phyloP scores from a whole-genome alignment of 2,113 vertebrate species.

The Macrotis lagotis region DNA sequence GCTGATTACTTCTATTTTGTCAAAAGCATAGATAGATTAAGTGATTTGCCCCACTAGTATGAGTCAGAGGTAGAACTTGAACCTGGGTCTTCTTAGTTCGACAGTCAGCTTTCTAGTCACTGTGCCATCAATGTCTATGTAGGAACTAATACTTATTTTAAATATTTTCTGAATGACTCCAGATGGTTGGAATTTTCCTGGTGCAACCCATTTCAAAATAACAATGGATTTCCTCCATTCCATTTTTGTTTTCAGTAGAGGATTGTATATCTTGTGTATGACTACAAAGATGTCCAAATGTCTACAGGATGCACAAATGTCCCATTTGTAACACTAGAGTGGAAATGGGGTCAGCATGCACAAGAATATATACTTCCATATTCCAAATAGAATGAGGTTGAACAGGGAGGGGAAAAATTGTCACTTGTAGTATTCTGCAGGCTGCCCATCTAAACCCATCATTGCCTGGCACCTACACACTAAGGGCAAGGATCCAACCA shows the following conservation, averaged over 20 bases:
- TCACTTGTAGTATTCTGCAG: slow-evolving; percentile 87
- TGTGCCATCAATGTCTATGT: slow-evolving; percentile 5
- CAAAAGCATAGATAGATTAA: neutral
- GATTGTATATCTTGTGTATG: neutral
- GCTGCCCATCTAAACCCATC: slow-evolving; percentile 90
- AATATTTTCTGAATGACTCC: slow-evolving; percentile 65
- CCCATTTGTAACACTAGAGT: slow-evolving; percentile 76
- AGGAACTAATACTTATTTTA: neutral
- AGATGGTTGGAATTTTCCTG: slow-evolving; percentile 65
- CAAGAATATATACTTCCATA: slow-evolving; percentile 77
- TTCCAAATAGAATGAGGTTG: slow-evolving; percentile 73
- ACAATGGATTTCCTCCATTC: neutral
- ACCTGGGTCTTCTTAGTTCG: slow-evolving; percentile 13
- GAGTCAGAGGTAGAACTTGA: neutral
- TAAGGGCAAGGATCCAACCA: slow-evolving; percentile 90
- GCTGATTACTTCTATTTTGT: neutral
- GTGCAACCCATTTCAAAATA: slow-evolving; percentile 25
- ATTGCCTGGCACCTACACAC: slow-evolving; percentile 89
- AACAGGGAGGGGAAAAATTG: slow-evolving; percentile 76
- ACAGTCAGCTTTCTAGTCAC: slow-evolving; percentile 38
- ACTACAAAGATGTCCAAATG: fast-evolving
- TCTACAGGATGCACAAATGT: slow-evolving; percentile 58
- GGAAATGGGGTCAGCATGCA: slow-evolving; percentile 62
- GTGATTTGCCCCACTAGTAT: neutral
- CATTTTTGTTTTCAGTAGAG: neutral